Evolutionary conservation across 1,140 invertebrate genomes (phyloP).

Genomic region (Gryllus bimaculatus): DNA sequence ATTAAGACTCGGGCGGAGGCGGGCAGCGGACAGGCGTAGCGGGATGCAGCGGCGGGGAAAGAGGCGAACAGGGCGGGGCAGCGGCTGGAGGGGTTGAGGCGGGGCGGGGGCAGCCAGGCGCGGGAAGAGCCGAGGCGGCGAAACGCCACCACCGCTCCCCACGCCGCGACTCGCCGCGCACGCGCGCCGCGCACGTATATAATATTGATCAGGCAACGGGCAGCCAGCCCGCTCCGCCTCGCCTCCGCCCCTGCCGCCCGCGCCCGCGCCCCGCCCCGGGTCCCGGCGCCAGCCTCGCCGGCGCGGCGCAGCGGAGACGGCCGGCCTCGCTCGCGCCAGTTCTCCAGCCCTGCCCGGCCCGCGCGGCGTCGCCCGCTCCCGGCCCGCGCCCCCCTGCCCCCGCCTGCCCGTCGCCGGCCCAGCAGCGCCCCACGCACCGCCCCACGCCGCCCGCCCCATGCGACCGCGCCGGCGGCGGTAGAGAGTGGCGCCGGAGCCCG

Average conservation of each 20-base stretch:
- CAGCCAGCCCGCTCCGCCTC: too few relatives aligned
- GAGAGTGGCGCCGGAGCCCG: background rate
- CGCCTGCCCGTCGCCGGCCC: too few relatives aligned
- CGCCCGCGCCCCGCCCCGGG: too few relatives aligned
- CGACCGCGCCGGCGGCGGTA: background rate
- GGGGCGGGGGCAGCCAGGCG: too few relatives aligned
- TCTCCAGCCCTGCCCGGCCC: background rate
- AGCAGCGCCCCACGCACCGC: background rate
- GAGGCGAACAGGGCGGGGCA: background rate
- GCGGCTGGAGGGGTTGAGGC: too few relatives aligned
- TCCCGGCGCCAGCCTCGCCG: background rate
- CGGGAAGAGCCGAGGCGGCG: background rate
- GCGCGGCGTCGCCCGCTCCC: background rate
- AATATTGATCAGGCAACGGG: background rate
- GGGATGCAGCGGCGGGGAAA: background rate
- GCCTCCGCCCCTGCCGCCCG: too few relatives aligned
- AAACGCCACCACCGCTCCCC: background rate
- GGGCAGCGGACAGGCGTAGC: background rate
- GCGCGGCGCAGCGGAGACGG: too few relatives aligned
- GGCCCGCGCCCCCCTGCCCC: too few relatives aligned
- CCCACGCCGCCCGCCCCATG: background rate
- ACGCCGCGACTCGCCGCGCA: background rate
- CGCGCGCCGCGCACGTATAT: background rate
- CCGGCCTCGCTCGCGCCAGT: background rate
- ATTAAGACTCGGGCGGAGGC: background rate